Conservation (phyloP, 2,113 vertebrate genomes). For the Hiodon alosoides region DNA sequence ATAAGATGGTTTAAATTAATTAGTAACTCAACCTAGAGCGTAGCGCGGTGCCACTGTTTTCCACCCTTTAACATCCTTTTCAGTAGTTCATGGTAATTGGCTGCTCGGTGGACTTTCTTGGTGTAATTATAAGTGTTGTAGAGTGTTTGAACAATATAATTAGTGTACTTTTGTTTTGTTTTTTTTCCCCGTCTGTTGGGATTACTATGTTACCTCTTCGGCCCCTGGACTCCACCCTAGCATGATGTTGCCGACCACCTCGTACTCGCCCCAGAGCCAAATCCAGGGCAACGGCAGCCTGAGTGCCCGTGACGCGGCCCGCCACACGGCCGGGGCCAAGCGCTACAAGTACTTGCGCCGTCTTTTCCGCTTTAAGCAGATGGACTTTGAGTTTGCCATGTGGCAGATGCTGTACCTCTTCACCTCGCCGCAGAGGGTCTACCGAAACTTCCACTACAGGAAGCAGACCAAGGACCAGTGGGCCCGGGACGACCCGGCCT, state of each 20-base stretch:
- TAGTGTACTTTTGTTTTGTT: too few relatives aligned
- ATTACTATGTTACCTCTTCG: not conserved
- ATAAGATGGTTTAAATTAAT: too few relatives aligned
- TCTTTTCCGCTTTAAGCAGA: constrained; percentile 82
- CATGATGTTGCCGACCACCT: constrained; percentile 84
- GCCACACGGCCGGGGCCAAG: constrained; percentile 88
- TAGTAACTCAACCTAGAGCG: too few relatives aligned
- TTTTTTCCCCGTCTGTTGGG: not conserved
- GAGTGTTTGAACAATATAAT: too few relatives aligned
- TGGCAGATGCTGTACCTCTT: constrained; percentile 99
- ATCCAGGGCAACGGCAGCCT: constrained; percentile 64
- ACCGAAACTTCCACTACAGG: constrained; percentile 96
- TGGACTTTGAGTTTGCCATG: constrained; percentile 96
- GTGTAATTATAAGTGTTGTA: too few relatives aligned
- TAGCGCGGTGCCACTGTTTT: too few relatives aligned
- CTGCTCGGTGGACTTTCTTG: too few relatives aligned
- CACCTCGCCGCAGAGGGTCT: constrained; percentile 91
- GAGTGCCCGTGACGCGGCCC: constrained; percentile 71
- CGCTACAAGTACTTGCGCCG: constrained; percentile 92
- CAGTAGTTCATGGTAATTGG: too few relatives aligned
- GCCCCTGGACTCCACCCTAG: constrained; percentile 30
- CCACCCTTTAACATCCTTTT: too few relatives aligned
- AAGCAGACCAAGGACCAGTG: constrained; percentile 99
- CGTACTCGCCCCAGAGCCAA: constrained; percentile 51
- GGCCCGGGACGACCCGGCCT: constrained; percentile 93